phyloP scores from a whole-genome alignment of 2,113 vertebrate genomes.

The Choloepus hoffmanni region DNA sequence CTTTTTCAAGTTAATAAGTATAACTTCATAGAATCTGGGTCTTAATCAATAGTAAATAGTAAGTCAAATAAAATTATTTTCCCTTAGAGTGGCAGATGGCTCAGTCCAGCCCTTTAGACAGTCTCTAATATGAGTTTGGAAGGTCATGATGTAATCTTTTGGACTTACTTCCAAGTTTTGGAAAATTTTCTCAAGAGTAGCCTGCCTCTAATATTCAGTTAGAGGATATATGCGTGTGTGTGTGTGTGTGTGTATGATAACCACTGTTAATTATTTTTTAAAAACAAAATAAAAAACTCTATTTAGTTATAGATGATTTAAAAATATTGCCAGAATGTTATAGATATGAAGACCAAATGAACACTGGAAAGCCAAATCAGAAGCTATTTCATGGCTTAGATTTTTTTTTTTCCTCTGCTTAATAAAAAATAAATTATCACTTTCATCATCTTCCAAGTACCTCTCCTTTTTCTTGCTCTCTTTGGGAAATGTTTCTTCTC shows the following conservation, averaged over 20 bases:
- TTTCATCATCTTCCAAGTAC: neutral
- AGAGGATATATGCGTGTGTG: neutral
- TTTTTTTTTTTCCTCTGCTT: conserved; percentile 87
- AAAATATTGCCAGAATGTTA: neutral
- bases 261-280: too few relatives aligned
- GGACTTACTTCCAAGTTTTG: conserved; percentile 43
- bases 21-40: neutral
- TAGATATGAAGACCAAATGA: neutral
- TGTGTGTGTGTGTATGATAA: neutral
- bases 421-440: conserved; percentile 87
- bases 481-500: conserved; percentile 50
- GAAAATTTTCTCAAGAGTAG: neutral
- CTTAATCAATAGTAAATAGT: conserved; percentile 18
- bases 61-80: conserved; percentile 36
- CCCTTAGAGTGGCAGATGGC: neutral
- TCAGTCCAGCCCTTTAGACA: neutral
- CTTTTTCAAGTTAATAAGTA: neutral
- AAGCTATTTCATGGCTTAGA: conserved; percentile 75
- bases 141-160: neutral
- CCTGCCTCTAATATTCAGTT: neutral
- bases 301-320: conserved; percentile 25
- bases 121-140: neutral
- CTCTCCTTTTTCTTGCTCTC: conserved; percentile 73
- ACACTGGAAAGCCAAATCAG: conserved; percentile 6
- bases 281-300: conserved; percentile 18